Base-by-base conservation (phyloP, 35 echinoderm and acorn worm species). In the Strongylocentrotus purpuratus region DNA sequence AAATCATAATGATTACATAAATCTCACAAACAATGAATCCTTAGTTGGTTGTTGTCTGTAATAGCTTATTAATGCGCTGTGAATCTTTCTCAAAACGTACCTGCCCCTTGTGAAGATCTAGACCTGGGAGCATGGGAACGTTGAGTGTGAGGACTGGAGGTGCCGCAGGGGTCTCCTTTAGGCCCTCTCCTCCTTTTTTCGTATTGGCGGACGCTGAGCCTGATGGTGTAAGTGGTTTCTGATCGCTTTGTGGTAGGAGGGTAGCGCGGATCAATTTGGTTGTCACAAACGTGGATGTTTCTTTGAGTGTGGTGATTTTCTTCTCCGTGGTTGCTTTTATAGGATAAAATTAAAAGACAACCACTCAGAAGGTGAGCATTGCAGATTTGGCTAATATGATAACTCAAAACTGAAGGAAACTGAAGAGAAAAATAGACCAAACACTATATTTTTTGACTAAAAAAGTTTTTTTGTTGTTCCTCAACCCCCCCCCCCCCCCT, bases 81-180 rank as follows among this genome's bases (percentile, higher is more conserved):
- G 20, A 7, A 13, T 55, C 50, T 15, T 55, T 55, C 15, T 55
- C 10, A 10, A 78, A 78, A 78, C 87, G 15, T 89, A 89, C 87
- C 87, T 89, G 87, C 5, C 87, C 87, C 45, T 89, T 89, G 87
- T 89, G 87, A 17, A 89, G 87, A 18, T 89, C 87, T 0, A 89
- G 87, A 45, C 87, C 87, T 13, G 87, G 87, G 25, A 89, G 33
- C 25, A 46, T 13, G n/a, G 87, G 87, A 15, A 89, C 87, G 17
- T 89, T 89, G 12, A 89, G 87, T 9, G 87, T 89, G 87, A 89
- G 87, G 33, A 89, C 87, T 5, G 11, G 87, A 20, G 87, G 87
- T 45, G 87, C 65, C 65, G 8, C 65, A 78, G 87, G 87, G 87
- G 33, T 18, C 3, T 89, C 87, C 15, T 45, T 89, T 33, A 45